Evolutionary conservation across 2,113 vertebrate genomes (phyloP).

Genomic region (Lasiurus borealis): DNA sequence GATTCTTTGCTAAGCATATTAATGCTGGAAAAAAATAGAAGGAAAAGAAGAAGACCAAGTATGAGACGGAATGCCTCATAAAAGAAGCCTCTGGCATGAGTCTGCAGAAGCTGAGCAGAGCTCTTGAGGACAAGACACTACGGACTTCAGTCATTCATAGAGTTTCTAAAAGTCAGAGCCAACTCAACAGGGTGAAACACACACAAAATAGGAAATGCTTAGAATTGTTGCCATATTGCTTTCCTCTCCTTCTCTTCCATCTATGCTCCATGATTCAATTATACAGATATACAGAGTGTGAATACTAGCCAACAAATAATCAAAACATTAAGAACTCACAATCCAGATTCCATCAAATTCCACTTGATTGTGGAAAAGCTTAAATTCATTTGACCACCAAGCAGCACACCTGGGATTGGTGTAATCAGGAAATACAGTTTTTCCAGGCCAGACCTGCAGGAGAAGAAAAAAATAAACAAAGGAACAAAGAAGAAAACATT

Average conservation of each 20-base stretch:
- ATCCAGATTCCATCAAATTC: slow-evolving; percentile 97
- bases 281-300: background rate
- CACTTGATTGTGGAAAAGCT: slow-evolving; percentile 85
- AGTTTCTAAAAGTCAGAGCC: background rate
- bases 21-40: too few species aligned
- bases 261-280: background rate
- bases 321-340: slow-evolving; percentile 88
- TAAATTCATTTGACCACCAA: slow-evolving; percentile 95
- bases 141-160: background rate
- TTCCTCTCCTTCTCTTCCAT: background rate
- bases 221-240: background rate
- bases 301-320: background rate
- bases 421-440: slow-evolving; percentile 95
- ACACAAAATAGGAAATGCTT: background rate
- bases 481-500: background rate
- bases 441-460: slow-evolving; percentile 95
- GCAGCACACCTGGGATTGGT: slow-evolving; percentile 88
- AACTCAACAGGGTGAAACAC: background rate
- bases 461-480: background rate
- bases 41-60: too few species aligned
- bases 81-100: background rate
- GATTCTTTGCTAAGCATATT: background rate
- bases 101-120: background rate
- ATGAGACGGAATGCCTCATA: background rate
- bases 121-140: background rate